Conservation (phyloP, 2,113 vertebrate genomes). For the Nycticorax nycticorax region DNA sequence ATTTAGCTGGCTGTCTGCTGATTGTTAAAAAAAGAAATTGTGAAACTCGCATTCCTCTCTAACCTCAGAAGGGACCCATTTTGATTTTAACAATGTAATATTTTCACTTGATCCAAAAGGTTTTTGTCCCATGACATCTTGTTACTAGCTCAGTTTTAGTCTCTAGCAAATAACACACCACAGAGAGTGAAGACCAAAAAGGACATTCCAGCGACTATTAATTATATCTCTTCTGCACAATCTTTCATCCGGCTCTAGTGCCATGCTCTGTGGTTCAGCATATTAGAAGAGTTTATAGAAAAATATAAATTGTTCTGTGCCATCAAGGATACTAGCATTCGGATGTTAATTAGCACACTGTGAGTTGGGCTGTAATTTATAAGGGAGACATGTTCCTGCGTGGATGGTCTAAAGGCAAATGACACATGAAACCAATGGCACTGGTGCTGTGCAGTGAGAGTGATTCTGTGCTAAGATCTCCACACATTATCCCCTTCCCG, state of each 20-base stretch:
- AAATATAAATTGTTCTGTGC: not conserved
- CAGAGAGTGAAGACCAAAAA: not conserved
- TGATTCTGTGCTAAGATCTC: not conserved
- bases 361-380: not conserved
- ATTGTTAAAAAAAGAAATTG: constrained; percentile 65
- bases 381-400: not conserved
- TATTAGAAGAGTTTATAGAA: not conserved
- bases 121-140: constrained; percentile 53
- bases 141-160: constrained; percentile 26
- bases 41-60: constrained; percentile 52
- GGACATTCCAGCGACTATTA: not conserved
- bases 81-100: constrained; percentile 58
- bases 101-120: constrained; percentile 44
- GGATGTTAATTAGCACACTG: not conserved
- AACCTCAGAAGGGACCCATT: constrained; percentile 52
- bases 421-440: not conserved
- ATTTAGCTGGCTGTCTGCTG: constrained; percentile 52
- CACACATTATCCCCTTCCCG: not conserved
- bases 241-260: not conserved
- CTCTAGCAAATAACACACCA: not conserved
- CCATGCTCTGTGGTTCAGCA: not conserved
- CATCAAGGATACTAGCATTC: not conserved
- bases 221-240: not conserved
- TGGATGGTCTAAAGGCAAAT: not conserved
- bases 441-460: not conserved